Evolutionary conservation across 2,797 vertebrate genomes (phyloP).

Genomic region (Acanthis flammea): DNA sequence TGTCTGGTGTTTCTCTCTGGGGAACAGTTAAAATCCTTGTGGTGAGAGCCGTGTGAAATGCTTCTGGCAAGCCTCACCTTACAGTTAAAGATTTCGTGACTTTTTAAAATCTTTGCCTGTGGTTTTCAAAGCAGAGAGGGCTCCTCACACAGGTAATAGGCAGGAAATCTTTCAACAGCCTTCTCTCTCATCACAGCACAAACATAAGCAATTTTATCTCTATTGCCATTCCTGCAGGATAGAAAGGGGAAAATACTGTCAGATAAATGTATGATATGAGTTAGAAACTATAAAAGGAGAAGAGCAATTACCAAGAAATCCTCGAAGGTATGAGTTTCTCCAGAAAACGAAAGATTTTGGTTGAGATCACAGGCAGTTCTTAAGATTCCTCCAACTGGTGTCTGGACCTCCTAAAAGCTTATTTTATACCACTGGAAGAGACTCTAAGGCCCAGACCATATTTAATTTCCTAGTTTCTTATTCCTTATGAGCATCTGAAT

Average conservation of each 20-base stretch:
- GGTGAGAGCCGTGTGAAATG: neutral
- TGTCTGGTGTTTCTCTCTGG: neutral
- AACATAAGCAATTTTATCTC: conserved; percentile 6
- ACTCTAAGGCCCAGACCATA: neutral
- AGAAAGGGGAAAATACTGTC: neutral
- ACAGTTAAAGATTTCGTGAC: neutral
- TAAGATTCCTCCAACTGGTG: neutral
- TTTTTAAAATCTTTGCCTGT: neutral
- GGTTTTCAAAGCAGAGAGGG: neutral
- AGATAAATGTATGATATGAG: neutral
- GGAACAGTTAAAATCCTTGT: neutral
- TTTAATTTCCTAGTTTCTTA: neutral
- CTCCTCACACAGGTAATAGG: neutral
- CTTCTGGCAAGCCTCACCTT: neutral
- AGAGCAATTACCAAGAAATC: neutral
- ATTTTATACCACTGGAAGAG: neutral
- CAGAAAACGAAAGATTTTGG: neutral
- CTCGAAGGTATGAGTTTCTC: neutral
- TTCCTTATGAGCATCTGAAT: neutral
- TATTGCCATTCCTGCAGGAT: neutral
- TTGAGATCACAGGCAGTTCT: neutral
- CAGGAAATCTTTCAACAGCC: neutral
- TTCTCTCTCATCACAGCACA: neutral
- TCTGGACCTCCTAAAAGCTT: neutral
- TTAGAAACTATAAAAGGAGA: neutral